Evolutionary conservation across 2,797 vertebrate species (phyloP).

Genomic region (Melanotaenia boesemani): DNA sequence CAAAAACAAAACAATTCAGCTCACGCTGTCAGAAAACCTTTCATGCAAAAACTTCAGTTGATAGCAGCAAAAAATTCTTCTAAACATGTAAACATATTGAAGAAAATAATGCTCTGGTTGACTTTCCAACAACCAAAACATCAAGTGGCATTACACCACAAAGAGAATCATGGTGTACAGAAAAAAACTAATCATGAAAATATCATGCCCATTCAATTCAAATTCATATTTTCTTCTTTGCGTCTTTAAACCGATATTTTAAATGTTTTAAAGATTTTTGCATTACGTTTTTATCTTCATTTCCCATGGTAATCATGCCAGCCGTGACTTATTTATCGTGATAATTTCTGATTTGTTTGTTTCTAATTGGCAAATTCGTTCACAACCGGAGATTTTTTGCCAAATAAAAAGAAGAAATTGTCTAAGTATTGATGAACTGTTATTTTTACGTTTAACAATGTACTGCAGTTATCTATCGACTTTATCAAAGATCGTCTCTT

Average conservation of each 20-base stretch:
- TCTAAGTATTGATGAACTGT: background rate
- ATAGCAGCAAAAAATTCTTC: background rate
- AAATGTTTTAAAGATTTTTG: background rate
- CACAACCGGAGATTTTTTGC: background rate
- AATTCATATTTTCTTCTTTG: background rate
- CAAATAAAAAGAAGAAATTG: background rate
- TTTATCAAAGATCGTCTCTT: constrained; percentile 43
- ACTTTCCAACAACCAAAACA: background rate
- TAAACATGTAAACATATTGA: constrained; percentile 3
- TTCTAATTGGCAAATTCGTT: background rate
- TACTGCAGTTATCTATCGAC: background rate
- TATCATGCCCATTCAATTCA: background rate
- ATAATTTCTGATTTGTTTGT: constrained; percentile 1
- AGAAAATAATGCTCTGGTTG: background rate
- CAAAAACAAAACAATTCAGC: constrained; percentile 84
- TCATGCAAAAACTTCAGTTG: constrained; percentile 65
- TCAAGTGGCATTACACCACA: background rate
- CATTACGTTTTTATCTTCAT: background rate
- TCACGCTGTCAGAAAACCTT: constrained; percentile 72
- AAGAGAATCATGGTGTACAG: background rate
- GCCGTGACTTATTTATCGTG: background rate
- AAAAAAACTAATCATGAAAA: background rate
- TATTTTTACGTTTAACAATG: background rate
- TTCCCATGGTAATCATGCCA: background rate
- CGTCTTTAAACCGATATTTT: background rate